Base-by-base conservation (phyloP, 2,888 invertebrate genomes). In the Clivina fossor region DNA sequence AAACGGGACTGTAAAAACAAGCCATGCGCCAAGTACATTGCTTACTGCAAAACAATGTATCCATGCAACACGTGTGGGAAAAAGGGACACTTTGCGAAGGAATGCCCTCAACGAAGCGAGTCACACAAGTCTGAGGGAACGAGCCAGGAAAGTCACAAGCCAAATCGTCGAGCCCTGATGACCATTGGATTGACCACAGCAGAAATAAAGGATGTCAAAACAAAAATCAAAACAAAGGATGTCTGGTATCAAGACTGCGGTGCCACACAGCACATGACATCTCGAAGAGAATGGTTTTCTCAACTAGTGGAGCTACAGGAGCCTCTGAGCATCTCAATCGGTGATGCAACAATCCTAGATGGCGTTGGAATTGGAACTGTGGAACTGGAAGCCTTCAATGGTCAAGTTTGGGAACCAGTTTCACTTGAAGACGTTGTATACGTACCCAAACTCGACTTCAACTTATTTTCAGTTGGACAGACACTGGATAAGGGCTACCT, bases 181-280 rank as follows among this genome's bases (percentile, higher is more conserved):
- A 30, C 44, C 44, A 32, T 46, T 28, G 44, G 44, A 18, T 18
- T 46, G 16, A 30, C 44, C 16, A 16, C 28, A 28, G 44, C 44
- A 46, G 20, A 30, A 46, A 15, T 46, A 32, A 46, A 28, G 30
- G 1, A 46, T 18, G 11, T 46, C 7, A 32, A 46, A 32, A 30
- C 26, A 28, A 30, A 32, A 18, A 16, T 18, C 18, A 11, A 46
- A 9, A 18, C 13, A 46, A 28, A 9, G 11, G 32, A 46, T 32
- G 16, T 15, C 32, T 46, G 44, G 16, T 30, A 46, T 32, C 44
- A 46, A 18, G 28, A 46, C 30, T 61, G 66, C 58, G 63, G 61
- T 41, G 65, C 65, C 9, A 65, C 63, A 26, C 66, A 66, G 37
- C 65, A 66, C 44, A 63, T 67, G 64, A 64, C 63, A 18, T 61